Evolutionary conservation across 1,140 invertebrate species (phyloP).

Genomic region (Drosophila ogumai): DNA sequence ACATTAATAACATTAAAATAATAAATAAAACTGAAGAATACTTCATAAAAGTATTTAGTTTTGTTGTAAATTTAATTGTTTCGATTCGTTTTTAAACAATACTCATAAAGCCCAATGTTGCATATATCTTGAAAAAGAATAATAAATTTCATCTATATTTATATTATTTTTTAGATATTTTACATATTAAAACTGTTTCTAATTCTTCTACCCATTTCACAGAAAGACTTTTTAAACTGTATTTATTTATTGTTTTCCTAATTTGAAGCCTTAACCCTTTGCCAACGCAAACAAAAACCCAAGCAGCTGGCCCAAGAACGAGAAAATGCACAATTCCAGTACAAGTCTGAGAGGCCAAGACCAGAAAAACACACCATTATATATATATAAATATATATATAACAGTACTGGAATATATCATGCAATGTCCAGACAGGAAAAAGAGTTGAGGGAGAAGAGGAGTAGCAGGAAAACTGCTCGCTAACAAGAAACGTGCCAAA

Average conservation of each 20-base stretch:
- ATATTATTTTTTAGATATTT: too few species aligned
- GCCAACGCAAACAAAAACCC: conserved; percentile 66
- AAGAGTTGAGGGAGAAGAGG: conserved; percentile 4
- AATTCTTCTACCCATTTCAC: neutral
- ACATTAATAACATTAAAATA: too few species aligned
- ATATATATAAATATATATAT: conserved; percentile 5
- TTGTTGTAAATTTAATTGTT: too few species aligned
- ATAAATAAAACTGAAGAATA: too few species aligned
- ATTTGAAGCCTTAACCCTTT: conserved; percentile 62
- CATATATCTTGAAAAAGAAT: neutral
- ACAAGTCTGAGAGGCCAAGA: neutral
- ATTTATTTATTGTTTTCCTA: conserved; percentile 25
- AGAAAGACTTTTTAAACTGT: neutral
- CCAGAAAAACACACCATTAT: conserved; percentile 25
- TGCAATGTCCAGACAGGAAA: conserved; percentile 57
- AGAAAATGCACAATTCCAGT: conserved; percentile 11
- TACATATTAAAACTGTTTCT: neutral
- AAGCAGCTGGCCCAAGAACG: conserved; percentile 38
- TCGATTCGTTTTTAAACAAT: neutral
- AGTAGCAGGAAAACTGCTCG: conserved; percentile 45
- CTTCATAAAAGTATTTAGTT: too few species aligned
- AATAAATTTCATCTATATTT: neutral
- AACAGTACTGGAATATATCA: conserved; percentile 43
- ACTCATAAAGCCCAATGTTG: neutral
- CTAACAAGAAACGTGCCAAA: conserved; percentile 83